Percentiles rank a stretch among this genome's conserved stretches.
Evolutionary conservation across 2,888 invertebrate species (phyloP).

Genomic region (Drosophila birchii): DNA sequence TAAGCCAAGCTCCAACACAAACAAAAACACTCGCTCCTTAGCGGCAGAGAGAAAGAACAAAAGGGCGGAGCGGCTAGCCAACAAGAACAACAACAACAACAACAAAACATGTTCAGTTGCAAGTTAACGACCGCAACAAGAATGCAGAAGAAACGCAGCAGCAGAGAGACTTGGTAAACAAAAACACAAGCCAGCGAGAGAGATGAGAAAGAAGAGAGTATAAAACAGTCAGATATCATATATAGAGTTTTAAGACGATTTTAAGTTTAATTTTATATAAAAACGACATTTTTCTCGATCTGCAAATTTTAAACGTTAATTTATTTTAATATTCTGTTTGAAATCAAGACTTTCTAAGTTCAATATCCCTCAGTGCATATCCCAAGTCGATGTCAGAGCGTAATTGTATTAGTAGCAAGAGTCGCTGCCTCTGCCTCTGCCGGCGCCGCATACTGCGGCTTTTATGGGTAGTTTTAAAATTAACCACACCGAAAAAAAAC

Average conservation of each 20-base stretch:
- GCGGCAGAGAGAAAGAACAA: slow-evolving; percentile 8
- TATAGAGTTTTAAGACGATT: not conserved
- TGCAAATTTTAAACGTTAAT: not conserved
- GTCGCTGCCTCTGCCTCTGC: slow-evolving; percentile 24
- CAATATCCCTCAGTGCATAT: slow-evolving; percentile 5
- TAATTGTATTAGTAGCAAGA: slow-evolving; percentile 67
- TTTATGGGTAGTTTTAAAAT: slow-evolving; percentile 79
- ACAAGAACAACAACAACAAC: slow-evolving; percentile 28
- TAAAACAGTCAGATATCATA: not conserved
- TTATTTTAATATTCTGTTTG: no score
- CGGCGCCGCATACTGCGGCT: slow-evolving; percentile 63
- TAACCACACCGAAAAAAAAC: slow-evolving; percentile 68
- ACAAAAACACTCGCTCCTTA: slow-evolving; percentile 10
- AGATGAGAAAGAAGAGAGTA: slow-evolving; percentile 14
- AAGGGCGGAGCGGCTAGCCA: slow-evolving; percentile 15
- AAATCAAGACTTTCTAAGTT: not conserved
- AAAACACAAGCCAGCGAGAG: slow-evolving; percentile 28
- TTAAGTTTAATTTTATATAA: not conserved
- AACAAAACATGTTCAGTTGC: slow-evolving; percentile 46
- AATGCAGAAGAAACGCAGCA: slow-evolving; percentile 62
- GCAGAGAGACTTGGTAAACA: slow-evolving; percentile 59
- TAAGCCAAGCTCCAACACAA: slow-evolving; percentile 23
- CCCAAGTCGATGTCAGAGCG: slow-evolving; percentile 46
- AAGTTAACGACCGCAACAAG: slow-evolving; percentile 74
- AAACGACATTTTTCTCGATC: not conserved